These are phyloP conservation scores for Stichodactyla mertensii DNA, from an alignment of 64 coral and sea anemone species.

Conservation along the genomic window DNA sequence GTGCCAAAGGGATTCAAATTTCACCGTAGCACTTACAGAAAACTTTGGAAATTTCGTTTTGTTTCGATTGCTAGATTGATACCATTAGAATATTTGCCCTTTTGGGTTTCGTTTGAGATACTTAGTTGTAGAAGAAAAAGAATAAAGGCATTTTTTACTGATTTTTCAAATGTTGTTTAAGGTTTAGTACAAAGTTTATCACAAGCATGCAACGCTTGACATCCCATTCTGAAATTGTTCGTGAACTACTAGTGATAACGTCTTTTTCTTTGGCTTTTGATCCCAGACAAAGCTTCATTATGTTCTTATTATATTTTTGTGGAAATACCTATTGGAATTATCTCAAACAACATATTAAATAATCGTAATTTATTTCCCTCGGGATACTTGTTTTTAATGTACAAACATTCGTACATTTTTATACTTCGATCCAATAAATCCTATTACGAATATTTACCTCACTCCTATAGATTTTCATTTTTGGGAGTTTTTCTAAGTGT, in stretches of 20 bases:
- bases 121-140: background rate
- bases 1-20: background rate
- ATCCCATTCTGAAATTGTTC: background rate
- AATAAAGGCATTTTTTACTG: background rate
- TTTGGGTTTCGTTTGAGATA: background rate
- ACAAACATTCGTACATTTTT: background rate
- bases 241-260: background rate
- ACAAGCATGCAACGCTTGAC: background rate
- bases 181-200: background rate
- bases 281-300: background rate
- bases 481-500: background rate
- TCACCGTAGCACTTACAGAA: background rate
- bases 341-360: background rate
- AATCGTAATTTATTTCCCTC: background rate
- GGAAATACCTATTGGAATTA: too few relatives aligned
- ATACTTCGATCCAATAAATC: background rate
- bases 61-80: background rate
- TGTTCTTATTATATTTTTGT: background rate
- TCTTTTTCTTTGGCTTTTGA: background rate
- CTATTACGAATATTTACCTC: background rate
- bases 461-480: background rate
- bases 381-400: background rate
- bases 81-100: background rate
- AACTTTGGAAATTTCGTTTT: background rate
- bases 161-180: constrained; percentile 8